Evolutionary conservation across 2,113 vertebrate genomes (phyloP).

Genomic region (Pavo muticus): DNA sequence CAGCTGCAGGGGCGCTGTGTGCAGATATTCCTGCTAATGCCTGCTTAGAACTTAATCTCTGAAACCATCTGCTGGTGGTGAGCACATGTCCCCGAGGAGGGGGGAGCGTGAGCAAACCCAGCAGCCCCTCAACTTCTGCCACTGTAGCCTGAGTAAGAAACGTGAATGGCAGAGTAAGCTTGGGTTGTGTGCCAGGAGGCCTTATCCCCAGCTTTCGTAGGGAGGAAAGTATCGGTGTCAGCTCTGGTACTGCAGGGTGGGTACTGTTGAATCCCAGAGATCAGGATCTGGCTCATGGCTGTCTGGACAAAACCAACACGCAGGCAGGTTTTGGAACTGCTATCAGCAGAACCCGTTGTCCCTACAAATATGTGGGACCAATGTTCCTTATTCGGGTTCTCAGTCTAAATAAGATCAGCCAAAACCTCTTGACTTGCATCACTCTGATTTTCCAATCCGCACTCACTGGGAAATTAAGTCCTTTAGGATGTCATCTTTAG

Average conservation of each 20-base stretch:
- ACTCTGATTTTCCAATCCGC: not conserved
- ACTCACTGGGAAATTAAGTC: not conserved
- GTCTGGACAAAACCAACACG: not conserved
- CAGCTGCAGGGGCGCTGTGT: slow-evolving; percentile 67
- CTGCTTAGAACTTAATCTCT: slow-evolving; percentile 76
- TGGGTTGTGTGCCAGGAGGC: not conserved
- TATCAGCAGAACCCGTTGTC: not conserved
- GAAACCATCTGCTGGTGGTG: slow-evolving; percentile 70
- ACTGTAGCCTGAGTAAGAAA: slow-evolving; percentile 17
- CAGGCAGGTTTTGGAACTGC: not conserved
- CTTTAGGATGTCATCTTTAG: not conserved
- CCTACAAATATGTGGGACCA: not conserved
- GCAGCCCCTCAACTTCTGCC: not conserved
- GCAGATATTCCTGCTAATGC: slow-evolving; percentile 68
- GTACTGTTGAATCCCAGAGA: not conserved
- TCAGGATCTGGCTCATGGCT: not conserved
- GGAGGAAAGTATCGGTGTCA: not conserved
- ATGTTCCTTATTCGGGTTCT: not conserved
- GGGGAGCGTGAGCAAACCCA: not conserved
- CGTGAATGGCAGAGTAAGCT: not conserved
- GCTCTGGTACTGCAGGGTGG: not conserved
- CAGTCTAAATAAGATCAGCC: not conserved
- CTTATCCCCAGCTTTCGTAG: not conserved
- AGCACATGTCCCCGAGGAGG: slow-evolving; percentile 59
- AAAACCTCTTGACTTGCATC: not conserved